These are phyloP conservation scores for Pleuronectes platessa DNA, from an alignment of 2,113 vertebrate species.

Conservation along the genomic window DNA sequence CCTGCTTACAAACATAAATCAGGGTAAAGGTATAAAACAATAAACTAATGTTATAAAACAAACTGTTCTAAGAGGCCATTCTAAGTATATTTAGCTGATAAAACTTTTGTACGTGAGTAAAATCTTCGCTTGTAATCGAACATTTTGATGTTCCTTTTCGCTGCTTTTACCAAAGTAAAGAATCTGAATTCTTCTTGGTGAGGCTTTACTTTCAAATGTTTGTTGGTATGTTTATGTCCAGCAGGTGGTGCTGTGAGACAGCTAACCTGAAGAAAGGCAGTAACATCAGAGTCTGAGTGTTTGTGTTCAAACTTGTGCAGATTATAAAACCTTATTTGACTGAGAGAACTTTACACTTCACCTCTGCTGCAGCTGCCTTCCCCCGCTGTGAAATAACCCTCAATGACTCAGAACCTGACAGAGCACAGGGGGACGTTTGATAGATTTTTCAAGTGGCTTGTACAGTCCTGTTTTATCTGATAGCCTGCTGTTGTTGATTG, in stretches of 20 bases:
- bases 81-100: too few relatives aligned
- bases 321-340: constrained; percentile 5
- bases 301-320: too few relatives aligned
- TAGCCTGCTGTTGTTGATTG: constrained; percentile 35
- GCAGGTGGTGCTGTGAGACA: constrained; percentile 62
- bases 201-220: not conserved
- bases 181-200: not conserved
- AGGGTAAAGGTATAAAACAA: too few relatives aligned
- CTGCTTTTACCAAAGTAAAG: not conserved
- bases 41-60: too few relatives aligned
- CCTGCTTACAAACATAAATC: too few relatives aligned
- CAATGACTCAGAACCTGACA: not conserved
- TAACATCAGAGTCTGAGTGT: constrained; percentile 30
- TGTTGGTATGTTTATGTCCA: constrained; percentile 9
- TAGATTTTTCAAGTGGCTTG: constrained; percentile 37
- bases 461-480: constrained; percentile 60
- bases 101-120: too few relatives aligned
- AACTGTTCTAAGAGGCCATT: too few relatives aligned
- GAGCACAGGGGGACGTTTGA: constrained; percentile 52
- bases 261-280: constrained; percentile 31
- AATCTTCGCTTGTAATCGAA: not conserved
- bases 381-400: constrained; percentile 6
- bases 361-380: constrained; percentile 8
- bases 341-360: constrained; percentile 1
- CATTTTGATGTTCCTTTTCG: not conserved